Base-by-base conservation (phyloP, 2,113 vertebrate genomes). In the Prinia subflava region DNA sequence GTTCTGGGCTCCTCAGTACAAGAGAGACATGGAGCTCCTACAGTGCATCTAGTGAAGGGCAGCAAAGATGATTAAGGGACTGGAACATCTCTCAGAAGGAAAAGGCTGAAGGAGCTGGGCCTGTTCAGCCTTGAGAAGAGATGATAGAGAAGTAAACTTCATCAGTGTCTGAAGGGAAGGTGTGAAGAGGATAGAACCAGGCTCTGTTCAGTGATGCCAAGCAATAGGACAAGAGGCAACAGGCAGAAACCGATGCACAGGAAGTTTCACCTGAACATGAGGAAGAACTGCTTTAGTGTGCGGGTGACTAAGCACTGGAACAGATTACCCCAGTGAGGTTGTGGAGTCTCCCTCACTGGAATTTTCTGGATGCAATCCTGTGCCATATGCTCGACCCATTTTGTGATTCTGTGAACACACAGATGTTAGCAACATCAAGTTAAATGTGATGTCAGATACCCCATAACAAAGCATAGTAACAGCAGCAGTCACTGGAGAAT, bases 211-310 rank as follows among this genome's bases (percentile, higher is more conserved):
- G 22, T 33, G 44, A 11, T 57, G 25, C 37, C 44, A 8, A 57
- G 6, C 15, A 57, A 1, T 16, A 42, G 67, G 11, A 73, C 67
- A 57, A 0, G 10, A 73, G 22, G 37, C 37, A 59, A 14, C 0
- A 1, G 42, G 33, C 33, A 81, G 27, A 73, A 81, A 42, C 33
- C 9, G 7, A 44, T 33, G 22, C 22, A 57, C 12, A 65, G 37
- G 6, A 81, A 57, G 14, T 42, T 73, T 31, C 35, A 64, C 57
- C 67, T 73, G 35, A 64, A 27, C 12, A 42, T 27, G 31, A 56
- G 30, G 30, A 50, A 50, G 59, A 73, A 65, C 11, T 68, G 2
- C 5, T 70, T 57, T 50, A 57, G 22, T 65, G 33, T 52, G 60
- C 21, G 16, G 22, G 37, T 44, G 37, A 50, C 13, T 2, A 22